A percentile compares a stretch with the other conserved stretches of the same genome.
Conservation (phyloP, 2,888 invertebrate species). For the Noctuana brunneofusca region DNA sequence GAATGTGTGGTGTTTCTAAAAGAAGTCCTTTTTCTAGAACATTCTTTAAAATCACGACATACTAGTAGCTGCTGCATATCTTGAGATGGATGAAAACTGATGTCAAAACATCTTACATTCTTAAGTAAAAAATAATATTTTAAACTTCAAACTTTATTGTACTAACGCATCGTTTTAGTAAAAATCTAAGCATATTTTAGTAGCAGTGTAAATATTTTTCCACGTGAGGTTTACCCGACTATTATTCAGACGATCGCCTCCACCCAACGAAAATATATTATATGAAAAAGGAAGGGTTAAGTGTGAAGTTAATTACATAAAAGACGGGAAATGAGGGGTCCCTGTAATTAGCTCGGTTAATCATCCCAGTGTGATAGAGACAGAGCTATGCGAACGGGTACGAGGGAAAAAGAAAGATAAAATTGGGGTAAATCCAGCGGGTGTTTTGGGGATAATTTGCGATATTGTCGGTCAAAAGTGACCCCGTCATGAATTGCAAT, state of each 20-base stretch:
- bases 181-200: too few relatives aligned
- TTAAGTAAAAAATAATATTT: too few relatives aligned
- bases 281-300: constrained; percentile 44
- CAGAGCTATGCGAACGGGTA: neutral
- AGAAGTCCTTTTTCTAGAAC: neutral
- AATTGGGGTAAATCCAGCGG: constrained; percentile 15
- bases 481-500: constrained; percentile 23
- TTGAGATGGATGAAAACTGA: too few relatives aligned
- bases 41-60: too few relatives aligned
- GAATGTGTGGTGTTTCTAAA: neutral
- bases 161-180: too few relatives aligned
- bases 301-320: constrained; percentile 43
- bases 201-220: neutral
- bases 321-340: constrained; percentile 23
- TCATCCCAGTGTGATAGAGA: constrained; percentile 25
- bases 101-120: too few relatives aligned
- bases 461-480: constrained; percentile 28
- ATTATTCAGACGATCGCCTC: constrained; percentile 17
- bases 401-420: constrained; percentile 12
- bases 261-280: constrained; percentile 23
- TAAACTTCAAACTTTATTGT: too few relatives aligned
- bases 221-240: constrained; percentile 5
- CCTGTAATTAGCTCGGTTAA: constrained; percentile 36
- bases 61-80: neutral
- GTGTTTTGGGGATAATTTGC: constrained; percentile 30